Base-by-base conservation (phyloP, 2,113 vertebrate genomes). In the Muntiacus muntjak region DNA sequence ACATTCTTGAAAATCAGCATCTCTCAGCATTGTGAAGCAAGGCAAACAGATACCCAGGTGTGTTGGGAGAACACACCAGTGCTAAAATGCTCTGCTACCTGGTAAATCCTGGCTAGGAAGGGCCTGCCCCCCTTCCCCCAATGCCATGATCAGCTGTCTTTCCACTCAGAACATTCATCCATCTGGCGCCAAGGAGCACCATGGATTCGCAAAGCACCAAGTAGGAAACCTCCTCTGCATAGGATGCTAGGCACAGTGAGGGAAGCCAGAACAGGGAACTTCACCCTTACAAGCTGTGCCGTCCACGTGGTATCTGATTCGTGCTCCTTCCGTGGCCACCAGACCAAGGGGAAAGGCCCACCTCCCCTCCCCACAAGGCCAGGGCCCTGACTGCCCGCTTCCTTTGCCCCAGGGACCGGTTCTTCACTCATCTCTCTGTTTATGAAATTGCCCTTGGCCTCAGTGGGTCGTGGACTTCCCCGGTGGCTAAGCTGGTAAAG, bases 321-420 rank as follows among this genome's bases (percentile, higher is more conserved):
- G 1, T 50, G 79, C 16, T 17, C 26, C 17, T 16, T 21, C 64
- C 1, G 4, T 50, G 71, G n/a, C 62, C 74, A 23, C 23, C 55
- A 7, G 40, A 23, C 36, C 2, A 19, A 9, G 21, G 15, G 62
- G 7, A 28, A n/a, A 64, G 76, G 55, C 25, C 57, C 5, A 0
- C 16, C 6, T n/a, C 15, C 36, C 43, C 60, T 58, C 50, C 54
- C 26, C 1, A 0, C 16, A 50, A 19, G 33, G 52, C 88, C 60
- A 60, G 19, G 36, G 15, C 25, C 33, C 17, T 2, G 1, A 2
- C 33, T 4, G 0, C 12, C 12, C 15, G 5, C 83, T 85, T 71
- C 17, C 23, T 25, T 57, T 36, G 85, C 47, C 47, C 78, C 15
- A 0, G 30, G 58, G 15, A 30, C 90, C 1, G 0, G 23, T 26